Evolutionary conservation across 1,140 invertebrate species (phyloP).

Genomic region (Nixonia krombeini): DNA sequence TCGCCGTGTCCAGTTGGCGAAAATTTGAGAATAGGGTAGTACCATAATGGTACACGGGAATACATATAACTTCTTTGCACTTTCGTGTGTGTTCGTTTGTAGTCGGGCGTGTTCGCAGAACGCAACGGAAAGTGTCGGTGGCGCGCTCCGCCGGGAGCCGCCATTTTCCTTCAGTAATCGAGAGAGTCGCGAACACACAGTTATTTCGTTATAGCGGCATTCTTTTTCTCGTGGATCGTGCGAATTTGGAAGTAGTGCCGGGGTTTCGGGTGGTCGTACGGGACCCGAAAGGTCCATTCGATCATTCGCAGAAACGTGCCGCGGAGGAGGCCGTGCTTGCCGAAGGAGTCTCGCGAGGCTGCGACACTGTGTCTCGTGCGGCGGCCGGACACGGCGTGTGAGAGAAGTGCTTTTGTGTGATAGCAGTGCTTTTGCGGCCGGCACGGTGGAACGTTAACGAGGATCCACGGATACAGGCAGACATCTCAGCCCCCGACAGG

Average conservation of each 20-base stretch:
- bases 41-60: no score
- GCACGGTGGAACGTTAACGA: constrained; percentile 2
- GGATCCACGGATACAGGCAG: constrained; percentile 33
- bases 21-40: no score
- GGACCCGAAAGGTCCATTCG: constrained; percentile 37
- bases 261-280: constrained; percentile 47
- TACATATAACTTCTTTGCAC: no score
- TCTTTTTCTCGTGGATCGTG: constrained; percentile 38
- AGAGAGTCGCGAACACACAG: constrained; percentile 60
- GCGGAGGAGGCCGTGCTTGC: constrained; percentile 29
- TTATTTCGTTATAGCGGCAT: constrained; percentile 31
- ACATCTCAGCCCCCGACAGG: constrained; percentile 55
- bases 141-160: constrained; percentile 63
- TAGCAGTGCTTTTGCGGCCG: constrained; percentile 14
- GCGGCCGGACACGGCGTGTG: constrained; percentile 13
- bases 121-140: constrained; percentile 46
- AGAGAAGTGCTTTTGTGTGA: constrained; percentile 14
- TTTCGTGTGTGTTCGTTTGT: background rate
- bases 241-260: constrained; percentile 31
- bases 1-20: no score
- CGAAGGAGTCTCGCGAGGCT: constrained; percentile 33
- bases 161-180: constrained; percentile 67
- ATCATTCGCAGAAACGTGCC: constrained; percentile 24
- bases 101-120: background rate
- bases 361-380: constrained; percentile 18